These are phyloP conservation scores for Drosophila sp. DNA, from an alignment of 1,140 invertebrate genomes.

Conservation along the genomic window DNA sequence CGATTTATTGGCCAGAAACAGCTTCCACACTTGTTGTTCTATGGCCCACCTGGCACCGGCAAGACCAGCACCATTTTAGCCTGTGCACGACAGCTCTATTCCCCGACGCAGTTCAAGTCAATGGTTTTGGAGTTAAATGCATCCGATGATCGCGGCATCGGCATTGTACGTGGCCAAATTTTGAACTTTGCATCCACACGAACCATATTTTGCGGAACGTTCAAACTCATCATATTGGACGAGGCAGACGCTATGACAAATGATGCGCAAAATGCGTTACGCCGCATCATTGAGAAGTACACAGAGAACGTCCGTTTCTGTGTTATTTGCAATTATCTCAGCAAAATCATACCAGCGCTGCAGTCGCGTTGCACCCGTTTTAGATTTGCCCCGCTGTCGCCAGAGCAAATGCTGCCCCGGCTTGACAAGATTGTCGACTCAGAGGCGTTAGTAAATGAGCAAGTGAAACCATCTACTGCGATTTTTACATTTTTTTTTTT, in stretches of 20 bases:
- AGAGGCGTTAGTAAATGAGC: slow-evolving; percentile 88
- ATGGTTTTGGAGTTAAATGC: slow-evolving; percentile 97
- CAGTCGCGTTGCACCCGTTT: slow-evolving; percentile 99
- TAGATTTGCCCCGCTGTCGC: slow-evolving; percentile 95
- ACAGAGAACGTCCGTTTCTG: slow-evolving; percentile 99
- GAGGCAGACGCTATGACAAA: slow-evolving; percentile 99
- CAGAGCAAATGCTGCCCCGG: slow-evolving; percentile 94
- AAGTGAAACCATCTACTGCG: background rate
- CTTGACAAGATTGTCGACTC: slow-evolving; percentile 92
- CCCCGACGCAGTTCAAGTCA: slow-evolving; percentile 87
- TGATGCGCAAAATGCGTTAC: slow-evolving; percentile 99
- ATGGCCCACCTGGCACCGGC: slow-evolving; percentile 99
- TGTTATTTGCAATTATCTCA: slow-evolving; percentile 99
- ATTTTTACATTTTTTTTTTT: slow-evolving; percentile 29
- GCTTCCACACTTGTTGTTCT: slow-evolving; percentile 98
- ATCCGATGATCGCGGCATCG: slow-evolving; percentile 99
- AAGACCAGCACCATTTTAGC: slow-evolving; percentile 99
- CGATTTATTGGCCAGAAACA: slow-evolving; percentile 96
- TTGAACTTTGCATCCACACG: slow-evolving; percentile 99
- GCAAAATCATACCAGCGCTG: slow-evolving; percentile 98
- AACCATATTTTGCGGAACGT: slow-evolving; percentile 96
- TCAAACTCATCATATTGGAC: slow-evolving; percentile 98
- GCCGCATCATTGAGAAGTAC: slow-evolving; percentile 99
- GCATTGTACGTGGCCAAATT: slow-evolving; percentile 97
- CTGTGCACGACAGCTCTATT: slow-evolving; percentile 96